A percentile compares a stretch with the other conserved stretches of the same genome.
Conservation (phyloP, 2,797 vertebrate genomes). For the Hemitrygon akajei region DNA sequence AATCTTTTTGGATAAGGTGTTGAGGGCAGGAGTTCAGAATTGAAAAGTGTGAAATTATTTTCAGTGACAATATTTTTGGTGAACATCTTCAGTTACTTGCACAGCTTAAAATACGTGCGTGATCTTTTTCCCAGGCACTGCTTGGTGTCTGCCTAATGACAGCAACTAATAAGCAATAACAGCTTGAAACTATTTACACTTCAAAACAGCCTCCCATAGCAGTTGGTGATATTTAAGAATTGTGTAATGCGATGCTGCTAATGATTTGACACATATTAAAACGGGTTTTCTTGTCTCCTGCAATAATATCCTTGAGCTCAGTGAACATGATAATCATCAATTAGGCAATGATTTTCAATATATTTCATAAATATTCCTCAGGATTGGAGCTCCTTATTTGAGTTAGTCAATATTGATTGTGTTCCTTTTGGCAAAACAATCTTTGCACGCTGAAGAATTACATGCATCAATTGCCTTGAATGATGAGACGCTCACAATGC, state of each 20-base stretch:
- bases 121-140: background rate
- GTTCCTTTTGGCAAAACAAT: background rate
- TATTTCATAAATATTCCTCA: constrained; percentile 9
- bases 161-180: background rate
- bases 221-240: background rate
- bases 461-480: background rate
- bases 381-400: background rate
- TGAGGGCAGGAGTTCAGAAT: background rate
- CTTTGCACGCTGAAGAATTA: background rate
- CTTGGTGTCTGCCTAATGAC: background rate
- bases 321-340: background rate
- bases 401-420: background rate
- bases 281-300: background rate
- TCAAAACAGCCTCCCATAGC: background rate
- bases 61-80: background rate
- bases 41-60: background rate
- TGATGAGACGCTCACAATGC: background rate
- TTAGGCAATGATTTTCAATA: background rate
- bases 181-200: background rate
- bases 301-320: background rate
- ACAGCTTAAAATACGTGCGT: background rate
- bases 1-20: background rate
- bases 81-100: background rate
- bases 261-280: constrained; percentile 4
- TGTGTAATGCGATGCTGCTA: background rate